Conservation (phyloP, 1,140 invertebrate genomes). For the Lysiphlebus fabarum region DNA sequence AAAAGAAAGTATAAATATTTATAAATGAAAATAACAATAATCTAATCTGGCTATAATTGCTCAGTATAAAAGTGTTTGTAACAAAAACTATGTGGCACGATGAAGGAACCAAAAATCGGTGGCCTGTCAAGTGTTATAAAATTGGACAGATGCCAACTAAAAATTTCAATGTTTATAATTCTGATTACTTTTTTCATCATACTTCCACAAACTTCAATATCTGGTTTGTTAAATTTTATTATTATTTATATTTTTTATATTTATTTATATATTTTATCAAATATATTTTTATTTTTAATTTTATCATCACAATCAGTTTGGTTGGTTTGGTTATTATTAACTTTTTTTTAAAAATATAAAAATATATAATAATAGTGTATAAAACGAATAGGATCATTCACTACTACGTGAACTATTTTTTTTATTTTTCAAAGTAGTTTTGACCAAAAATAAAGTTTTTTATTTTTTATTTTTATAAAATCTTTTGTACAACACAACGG, state of each 20-base stretch:
- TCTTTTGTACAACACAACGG: too few species aligned
- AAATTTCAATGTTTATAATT: constrained; percentile 41
- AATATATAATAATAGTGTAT: too few species aligned
- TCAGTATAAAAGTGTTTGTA: constrained; percentile 44
- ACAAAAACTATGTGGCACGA: constrained; percentile 50
- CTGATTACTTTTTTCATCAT: constrained; percentile 43
- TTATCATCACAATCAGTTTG: too few species aligned
- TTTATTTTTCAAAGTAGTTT: too few species aligned
- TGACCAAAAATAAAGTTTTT: too few species aligned
- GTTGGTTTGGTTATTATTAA: too few species aligned
- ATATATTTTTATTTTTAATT: too few species aligned
- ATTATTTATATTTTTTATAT: neutral
- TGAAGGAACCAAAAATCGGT: constrained; percentile 49
- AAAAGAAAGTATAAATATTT: constrained; percentile 41
- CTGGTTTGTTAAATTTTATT: constrained; percentile 37
- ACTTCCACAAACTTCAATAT: constrained; percentile 42
- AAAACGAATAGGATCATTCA: too few species aligned
- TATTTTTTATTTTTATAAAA: too few species aligned
- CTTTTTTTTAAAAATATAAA: too few species aligned
- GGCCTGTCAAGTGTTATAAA: constrained; percentile 42
- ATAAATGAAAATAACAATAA: constrained; percentile 38
- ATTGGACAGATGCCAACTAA: constrained; percentile 43
- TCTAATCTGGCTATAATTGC: constrained; percentile 40
- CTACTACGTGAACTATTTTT: too few species aligned
- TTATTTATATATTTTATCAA: too few species aligned